Conservation (phyloP, 1,140 invertebrate genomes). For the Cydia splendana region DNA sequence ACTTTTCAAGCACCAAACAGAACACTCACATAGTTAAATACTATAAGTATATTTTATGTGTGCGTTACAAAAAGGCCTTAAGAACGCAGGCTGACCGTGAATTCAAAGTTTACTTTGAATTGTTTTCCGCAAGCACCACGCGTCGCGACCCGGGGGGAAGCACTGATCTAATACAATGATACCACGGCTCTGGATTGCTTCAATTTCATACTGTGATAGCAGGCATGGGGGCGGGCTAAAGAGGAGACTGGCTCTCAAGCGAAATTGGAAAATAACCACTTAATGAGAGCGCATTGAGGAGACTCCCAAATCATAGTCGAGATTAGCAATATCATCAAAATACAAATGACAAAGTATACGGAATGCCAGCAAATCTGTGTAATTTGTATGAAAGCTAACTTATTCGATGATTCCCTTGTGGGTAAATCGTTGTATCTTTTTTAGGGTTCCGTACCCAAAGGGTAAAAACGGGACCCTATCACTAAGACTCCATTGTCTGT, state of each 20-base stretch:
- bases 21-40: neutral
- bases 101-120: neutral
- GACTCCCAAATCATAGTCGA: neutral
- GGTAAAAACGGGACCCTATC: no score
- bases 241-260: constrained; percentile 69
- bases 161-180: constrained; percentile 66
- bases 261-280: constrained; percentile 61
- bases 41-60: neutral
- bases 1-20: neutral
- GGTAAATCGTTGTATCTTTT: no score
- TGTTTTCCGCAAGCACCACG: constrained; percentile 46
- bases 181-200: constrained; percentile 61
- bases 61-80: neutral
- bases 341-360: neutral
- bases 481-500: no score
- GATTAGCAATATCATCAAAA: neutral
- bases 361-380: no score
- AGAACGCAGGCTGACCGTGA: neutral
- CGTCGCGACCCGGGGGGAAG: constrained; percentile 48
- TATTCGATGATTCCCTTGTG: no score
- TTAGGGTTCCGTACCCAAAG: no score
- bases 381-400: no score
- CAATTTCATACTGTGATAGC: constrained; percentile 72
- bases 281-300: constrained; percentile 44
- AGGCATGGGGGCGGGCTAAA: constrained; percentile 59